Conservation (phyloP, 1,140 invertebrate species). For the Caenorhabditis inopinata region DNA sequence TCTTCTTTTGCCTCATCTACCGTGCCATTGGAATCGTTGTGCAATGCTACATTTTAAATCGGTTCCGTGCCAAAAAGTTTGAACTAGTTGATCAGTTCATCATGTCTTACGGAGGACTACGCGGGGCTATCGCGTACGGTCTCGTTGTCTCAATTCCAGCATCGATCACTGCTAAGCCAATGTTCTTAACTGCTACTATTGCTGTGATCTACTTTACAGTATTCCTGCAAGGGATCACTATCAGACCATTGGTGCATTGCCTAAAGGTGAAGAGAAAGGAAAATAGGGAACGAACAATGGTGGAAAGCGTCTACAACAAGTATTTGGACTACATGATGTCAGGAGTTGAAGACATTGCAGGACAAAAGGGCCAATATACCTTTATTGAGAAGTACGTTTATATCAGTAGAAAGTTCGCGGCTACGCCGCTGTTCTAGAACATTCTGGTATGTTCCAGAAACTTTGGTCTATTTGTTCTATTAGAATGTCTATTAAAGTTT, state of each 20-base stretch:
- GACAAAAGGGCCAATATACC: constrained; percentile 46
- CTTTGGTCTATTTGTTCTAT: no score
- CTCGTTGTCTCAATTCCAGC: constrained; percentile 49
- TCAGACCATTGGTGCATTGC: constrained; percentile 44
- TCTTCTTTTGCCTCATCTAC: constrained; percentile 89
- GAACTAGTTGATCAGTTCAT: constrained; percentile 53
- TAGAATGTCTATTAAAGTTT: no score
- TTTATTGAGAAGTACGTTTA: constrained; percentile 40
- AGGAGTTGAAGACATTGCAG: constrained; percentile 50
- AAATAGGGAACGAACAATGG: constrained; percentile 35
- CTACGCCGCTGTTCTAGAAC: no score
- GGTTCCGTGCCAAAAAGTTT: constrained; percentile 48
- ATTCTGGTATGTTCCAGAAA: no score
- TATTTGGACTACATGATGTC: constrained; percentile 51
- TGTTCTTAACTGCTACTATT: constrained; percentile 54
- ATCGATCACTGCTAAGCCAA: constrained; percentile 46
- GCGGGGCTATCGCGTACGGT: constrained; percentile 54
- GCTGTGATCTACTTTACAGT: constrained; percentile 55
- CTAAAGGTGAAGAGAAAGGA: constrained; percentile 45
- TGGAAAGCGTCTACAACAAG: constrained; percentile 46
- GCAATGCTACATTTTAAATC: constrained; percentile 49
- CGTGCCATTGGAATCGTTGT: constrained; percentile 73
- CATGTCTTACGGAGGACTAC: constrained; percentile 54
- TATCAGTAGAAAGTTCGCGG: no score
- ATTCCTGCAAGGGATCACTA: constrained; percentile 51